These are phyloP conservation scores for Drosophila koepferae DNA, from an alignment of 2,888 invertebrate genomes.

Conservation along the genomic window DNA sequence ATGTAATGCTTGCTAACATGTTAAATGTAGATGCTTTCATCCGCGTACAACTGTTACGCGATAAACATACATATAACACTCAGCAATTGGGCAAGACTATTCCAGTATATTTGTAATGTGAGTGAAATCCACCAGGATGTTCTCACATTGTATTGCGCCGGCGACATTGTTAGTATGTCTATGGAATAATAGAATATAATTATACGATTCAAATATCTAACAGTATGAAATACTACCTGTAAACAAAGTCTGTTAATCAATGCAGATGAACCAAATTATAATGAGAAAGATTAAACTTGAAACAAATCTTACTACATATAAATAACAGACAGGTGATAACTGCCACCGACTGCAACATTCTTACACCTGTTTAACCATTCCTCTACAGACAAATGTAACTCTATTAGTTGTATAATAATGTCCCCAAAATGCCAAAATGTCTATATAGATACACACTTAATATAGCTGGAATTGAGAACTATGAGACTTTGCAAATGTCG, in stretches of 20 bases:
- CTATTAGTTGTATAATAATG: constrained; percentile 41
- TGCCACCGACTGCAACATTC: background rate
- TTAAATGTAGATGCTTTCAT: too few relatives aligned
- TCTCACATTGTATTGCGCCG: too few relatives aligned
- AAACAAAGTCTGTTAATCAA: too few relatives aligned
- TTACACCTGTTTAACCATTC: background rate
- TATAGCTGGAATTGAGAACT: constrained; percentile 92
- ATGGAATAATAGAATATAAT: too few relatives aligned
- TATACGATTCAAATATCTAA: too few relatives aligned
- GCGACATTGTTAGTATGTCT: too few relatives aligned
- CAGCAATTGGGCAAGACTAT: background rate
- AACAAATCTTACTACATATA: background rate
- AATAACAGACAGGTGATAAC: too few relatives aligned
- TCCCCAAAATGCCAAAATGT: constrained; percentile 39
- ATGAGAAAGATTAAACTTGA: background rate
- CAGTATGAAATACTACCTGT: too few relatives aligned
- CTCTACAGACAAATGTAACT: background rate
- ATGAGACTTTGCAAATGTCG: constrained; percentile 88
- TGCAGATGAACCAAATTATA: background rate
- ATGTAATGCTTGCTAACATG: too few relatives aligned
- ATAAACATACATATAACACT: background rate
- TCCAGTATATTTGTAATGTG: background rate
- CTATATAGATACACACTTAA: constrained; percentile 88
- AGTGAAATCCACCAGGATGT: background rate
- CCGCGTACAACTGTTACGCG: too few relatives aligned